Percentiles rank a stretch among this genome's conserved stretches.
Evolutionary conservation across 1,140 invertebrate genomes (phyloP).

Genomic region (Meloidogyne exigua): DNA sequence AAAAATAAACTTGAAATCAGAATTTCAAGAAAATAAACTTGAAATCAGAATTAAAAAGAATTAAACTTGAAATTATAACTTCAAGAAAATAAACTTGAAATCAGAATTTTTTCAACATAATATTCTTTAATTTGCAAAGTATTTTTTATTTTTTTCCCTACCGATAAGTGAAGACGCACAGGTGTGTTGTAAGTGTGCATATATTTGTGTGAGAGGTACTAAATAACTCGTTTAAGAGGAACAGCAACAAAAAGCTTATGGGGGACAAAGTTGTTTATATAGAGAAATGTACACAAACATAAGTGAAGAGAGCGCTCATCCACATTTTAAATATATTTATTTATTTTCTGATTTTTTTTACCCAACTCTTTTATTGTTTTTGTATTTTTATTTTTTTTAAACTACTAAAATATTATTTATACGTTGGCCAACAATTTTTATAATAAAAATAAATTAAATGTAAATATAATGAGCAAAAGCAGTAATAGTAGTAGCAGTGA

Average conservation of each 20-base stretch:
- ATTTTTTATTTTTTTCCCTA: background rate
- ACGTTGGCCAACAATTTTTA: too few species aligned
- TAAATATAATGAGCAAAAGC: background rate
- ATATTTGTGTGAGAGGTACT: background rate
- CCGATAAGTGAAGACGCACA: background rate
- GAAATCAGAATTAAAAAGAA: too few species aligned
- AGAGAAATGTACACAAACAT: background rate
- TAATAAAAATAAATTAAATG: background rate
- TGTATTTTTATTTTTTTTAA: too few species aligned
- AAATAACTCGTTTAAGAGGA: conserved; percentile 5
- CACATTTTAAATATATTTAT: too few species aligned
- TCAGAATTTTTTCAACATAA: too few species aligned
- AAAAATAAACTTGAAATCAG: too few species aligned
- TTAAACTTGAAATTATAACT: background rate
- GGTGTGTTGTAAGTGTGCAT: background rate
- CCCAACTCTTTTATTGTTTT: too few species aligned
- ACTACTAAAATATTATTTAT: too few species aligned
- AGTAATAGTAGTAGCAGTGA: background rate
- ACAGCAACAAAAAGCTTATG: background rate
- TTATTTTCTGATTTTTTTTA: too few species aligned
- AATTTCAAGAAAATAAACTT: too few species aligned
- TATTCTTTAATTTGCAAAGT: background rate
- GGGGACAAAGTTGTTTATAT: background rate
- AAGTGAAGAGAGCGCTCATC: background rate
- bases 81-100: too few species aligned